Evolutionary conservation across 2,797 vertebrate species (phyloP).

Genomic region (Hydrophis major): DNA sequence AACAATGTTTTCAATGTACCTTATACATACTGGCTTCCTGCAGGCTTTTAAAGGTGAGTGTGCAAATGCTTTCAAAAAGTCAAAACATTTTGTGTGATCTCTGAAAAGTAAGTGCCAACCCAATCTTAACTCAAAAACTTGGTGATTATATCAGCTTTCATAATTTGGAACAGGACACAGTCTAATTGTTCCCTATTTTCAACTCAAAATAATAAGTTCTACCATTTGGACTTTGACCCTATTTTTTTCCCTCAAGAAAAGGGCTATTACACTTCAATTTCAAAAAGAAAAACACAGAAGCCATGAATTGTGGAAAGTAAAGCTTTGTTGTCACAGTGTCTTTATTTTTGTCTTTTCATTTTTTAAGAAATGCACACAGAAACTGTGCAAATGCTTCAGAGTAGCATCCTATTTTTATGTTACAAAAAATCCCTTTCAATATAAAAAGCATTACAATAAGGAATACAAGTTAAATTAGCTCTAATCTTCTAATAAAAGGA

Average conservation of each 20-base stretch:
- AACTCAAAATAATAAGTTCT: neutral
- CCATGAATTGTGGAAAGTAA: conserved; percentile 57
- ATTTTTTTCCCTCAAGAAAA: conserved; percentile 47
- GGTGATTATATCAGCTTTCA: neutral
- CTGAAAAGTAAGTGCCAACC: neutral
- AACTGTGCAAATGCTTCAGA: conserved; percentile 63
- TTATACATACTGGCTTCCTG: neutral
- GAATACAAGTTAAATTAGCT: conserved; percentile 73
- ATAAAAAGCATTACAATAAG: conserved; percentile 70
- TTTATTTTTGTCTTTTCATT: conserved; percentile 64
- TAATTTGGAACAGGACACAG: neutral
- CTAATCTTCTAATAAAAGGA: conserved; percentile 65
- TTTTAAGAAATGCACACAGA: conserved; percentile 74
- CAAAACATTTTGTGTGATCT: neutral
- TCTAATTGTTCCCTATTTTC: neutral
- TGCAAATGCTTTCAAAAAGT: neutral
- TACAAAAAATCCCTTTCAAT: conserved; percentile 68
- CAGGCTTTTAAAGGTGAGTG: neutral
- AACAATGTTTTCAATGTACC: neutral
- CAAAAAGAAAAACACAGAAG: conserved; percentile 26
- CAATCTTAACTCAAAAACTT: neutral
- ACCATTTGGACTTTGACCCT: conserved; percentile 48
- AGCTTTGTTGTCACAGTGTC: conserved; percentile 68
- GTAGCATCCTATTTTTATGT: conserved; percentile 69
- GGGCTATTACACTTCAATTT: conserved; percentile 48